Percentiles rank a stretch among this genome's conserved stretches.
phyloP scores from a whole-genome alignment of 2,113 vertebrate genomes.

The Cyphomyrus discorhynchus region DNA sequence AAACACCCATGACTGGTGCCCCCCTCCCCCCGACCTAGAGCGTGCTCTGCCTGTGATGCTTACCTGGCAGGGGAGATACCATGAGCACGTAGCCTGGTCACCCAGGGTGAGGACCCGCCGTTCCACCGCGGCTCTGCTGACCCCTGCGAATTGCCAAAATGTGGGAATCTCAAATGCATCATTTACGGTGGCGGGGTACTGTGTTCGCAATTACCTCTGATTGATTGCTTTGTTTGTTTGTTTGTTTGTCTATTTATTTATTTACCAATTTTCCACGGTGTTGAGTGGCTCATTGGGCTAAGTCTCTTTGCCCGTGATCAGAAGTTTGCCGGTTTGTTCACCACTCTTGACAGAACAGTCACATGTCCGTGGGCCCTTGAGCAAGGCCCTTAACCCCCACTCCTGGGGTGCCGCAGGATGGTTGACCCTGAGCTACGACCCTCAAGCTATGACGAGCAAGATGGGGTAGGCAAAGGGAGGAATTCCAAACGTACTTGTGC shows the following conservation, averaged over 20 bases:
- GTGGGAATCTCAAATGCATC: not conserved
- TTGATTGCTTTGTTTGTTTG: not conserved
- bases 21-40: not conserved
- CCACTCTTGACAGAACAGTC: not conserved
- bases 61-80: too few species aligned
- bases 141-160: too few species aligned
- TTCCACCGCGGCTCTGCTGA: too few species aligned
- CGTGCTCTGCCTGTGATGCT: conserved; percentile 7
- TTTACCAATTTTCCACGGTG: not conserved
- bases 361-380: too few species aligned
- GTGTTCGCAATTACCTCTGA: not conserved
- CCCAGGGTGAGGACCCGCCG: too few species aligned
- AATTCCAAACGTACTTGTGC: too few species aligned
- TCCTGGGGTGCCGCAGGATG: too few species aligned
- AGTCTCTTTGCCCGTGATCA: not conserved
- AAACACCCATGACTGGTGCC: not conserved
- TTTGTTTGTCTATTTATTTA: not conserved
- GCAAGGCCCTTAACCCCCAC: too few species aligned
- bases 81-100: too few species aligned
- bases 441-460: too few species aligned
- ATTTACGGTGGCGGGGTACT: not conserved
- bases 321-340: not conserved
- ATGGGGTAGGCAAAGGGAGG: too few species aligned
- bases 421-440: too few species aligned
- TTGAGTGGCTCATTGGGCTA: not conserved